Evolutionary conservation across 2,888 invertebrate species (phyloP), one percentile per base, ranked within the genome.

Genomic region (Pandemis cinnamomeana): DNA sequence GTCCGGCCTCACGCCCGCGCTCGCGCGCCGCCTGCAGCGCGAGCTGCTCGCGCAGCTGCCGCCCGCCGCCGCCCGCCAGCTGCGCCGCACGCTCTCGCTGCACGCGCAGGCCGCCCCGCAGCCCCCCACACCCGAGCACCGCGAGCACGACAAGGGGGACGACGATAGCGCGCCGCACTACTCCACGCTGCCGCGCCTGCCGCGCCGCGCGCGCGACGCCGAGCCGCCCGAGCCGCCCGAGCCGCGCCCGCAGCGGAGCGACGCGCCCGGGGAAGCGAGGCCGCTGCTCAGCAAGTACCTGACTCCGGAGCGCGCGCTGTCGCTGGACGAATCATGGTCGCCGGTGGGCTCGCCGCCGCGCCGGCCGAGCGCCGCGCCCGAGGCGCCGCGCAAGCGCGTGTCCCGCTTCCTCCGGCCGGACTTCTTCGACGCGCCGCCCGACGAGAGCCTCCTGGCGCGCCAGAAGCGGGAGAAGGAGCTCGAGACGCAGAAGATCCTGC

Each of bases 341-440:
- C 84, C 89, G 63, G 91, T 58, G 79, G 48, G 79, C 85, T 73
- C 86, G 90, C 11, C 89, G 91, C 1, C 88, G 87, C 81, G 88
- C 90, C 60, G 80, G 89, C 80, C 87, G 89, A 63, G 77, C 86
- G 77, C 86, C 5, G 82, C 62, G 1, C 81, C 48, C 42, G 91
- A 93, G 44, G 93, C 94, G 72, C 91, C 94, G 51, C 95, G 95
- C 71, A 95, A 96, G 67, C 95, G 96, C 77, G 95, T 96, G 74
- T 97, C 96, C 8, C 92, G 97, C 73, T 97, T 97, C 88, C 89
- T 97, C 74, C 95, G 97, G 46, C 96, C 97, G 0, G 97, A 97
- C 87, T 97, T 97, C 85, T 97, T 96, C 84, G 97, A 97, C 78
- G 91, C 96, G 1, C 95, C 96, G 8, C 88, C 95, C 27, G 96